Conservation (phyloP, 2,888 invertebrate species). For the Branchellion lobata region DNA sequence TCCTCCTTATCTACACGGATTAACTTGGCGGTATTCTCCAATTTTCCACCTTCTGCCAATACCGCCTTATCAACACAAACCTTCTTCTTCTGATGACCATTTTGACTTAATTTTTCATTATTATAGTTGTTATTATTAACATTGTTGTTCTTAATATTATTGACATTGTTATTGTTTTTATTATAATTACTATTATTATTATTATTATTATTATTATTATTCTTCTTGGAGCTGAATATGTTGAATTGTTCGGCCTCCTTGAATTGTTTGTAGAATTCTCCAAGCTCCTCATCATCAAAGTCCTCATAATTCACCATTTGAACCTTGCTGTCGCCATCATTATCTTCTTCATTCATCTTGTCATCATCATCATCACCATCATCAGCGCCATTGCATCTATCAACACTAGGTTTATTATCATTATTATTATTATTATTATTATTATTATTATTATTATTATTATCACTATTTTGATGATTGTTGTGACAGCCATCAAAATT, state of each 20-base stretch:
- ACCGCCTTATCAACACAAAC: no score
- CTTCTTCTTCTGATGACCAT: not conserved
- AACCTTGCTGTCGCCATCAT: not conserved
- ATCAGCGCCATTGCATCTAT: not conserved
- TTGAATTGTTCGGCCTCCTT: conserved; percentile 71
- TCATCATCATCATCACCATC: not conserved
- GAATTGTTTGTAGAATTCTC: conserved; percentile 78
- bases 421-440: no score
- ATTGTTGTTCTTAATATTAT: not conserved
- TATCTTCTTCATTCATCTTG: not conserved
- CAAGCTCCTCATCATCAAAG: conserved; percentile 70
- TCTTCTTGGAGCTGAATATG: conserved; percentile 59
- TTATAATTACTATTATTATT: not conserved
- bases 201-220: not conserved
- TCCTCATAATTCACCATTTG: not conserved
- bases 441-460: not conserved
- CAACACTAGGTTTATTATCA: not conserved
- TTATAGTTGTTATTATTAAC: not conserved
- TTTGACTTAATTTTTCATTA: not conserved
- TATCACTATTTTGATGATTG: no score
- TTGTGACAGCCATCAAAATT: no score
- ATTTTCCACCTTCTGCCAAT: no score
- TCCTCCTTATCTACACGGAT: no score
- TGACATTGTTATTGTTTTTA: no score
- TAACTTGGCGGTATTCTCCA: not conserved